phyloP scores from a whole-genome alignment of 2,888 invertebrate species.

The Eudasyphora cyanicolor region DNA sequence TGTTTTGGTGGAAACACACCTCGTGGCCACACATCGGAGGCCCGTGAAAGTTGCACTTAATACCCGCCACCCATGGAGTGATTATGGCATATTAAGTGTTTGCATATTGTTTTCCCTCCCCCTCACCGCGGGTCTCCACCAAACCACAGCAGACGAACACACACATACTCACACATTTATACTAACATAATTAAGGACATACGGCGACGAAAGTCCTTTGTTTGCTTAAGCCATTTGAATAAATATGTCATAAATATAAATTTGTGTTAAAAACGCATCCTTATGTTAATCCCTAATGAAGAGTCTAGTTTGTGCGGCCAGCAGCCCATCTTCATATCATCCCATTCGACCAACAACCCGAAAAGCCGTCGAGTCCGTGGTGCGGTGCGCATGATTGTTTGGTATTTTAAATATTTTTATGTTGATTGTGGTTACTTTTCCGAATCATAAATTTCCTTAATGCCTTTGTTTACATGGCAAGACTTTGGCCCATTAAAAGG shows the following conservation, averaged over 20 bases:
- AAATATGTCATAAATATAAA: conserved; percentile 62
- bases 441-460: conserved; percentile 61
- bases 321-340: conserved; percentile 18
- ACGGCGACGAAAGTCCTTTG: neutral
- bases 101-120: conserved; percentile 55
- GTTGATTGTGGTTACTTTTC: conserved; percentile 60
- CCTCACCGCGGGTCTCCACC: too few species aligned
- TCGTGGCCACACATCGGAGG: conserved; percentile 10
- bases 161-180: neutral
- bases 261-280: conserved; percentile 54
- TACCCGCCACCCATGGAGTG: conserved; percentile 59
- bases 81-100: conserved; percentile 64
- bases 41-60: conserved; percentile 54
- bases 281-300: conserved; percentile 57
- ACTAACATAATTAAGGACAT: conserved; percentile 12
- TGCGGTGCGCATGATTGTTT: conserved; percentile 19
- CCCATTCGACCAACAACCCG: too few species aligned
- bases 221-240: conserved; percentile 55
- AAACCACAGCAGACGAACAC: neutral
- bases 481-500: conserved; percentile 59
- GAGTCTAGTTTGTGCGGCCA: conserved; percentile 46
- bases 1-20: conserved; percentile 36
- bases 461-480: conserved; percentile 62
- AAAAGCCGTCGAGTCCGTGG: too few species aligned
- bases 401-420: conserved; percentile 58